Base-by-base conservation (phyloP, 2,888 invertebrate genomes). In the Malacosoma neustria region DNA sequence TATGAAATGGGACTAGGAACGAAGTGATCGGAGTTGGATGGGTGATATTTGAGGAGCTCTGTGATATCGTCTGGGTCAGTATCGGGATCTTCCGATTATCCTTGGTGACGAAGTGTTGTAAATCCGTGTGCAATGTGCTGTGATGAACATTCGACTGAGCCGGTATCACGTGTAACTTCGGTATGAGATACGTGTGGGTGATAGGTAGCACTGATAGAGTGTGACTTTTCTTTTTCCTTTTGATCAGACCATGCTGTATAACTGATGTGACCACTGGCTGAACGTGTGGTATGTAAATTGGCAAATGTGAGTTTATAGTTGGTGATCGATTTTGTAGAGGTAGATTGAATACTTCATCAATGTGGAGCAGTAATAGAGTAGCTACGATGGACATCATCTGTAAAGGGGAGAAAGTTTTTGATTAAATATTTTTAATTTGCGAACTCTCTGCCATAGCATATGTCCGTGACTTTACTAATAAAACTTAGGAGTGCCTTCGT, bases 91-190 rank as follows among this genome's bases (percentile, higher is more conserved):
- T 59, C 0, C 54, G 39, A 34, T 66, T 61, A 15, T 68, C 51
- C 29, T 54, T 61, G 2, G 58, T 57, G 1, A 62, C 40, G 3
- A 63, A 46, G 14, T 62, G 69, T 12, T 61, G 55, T 0, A 59
- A 38, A 11, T 54, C 51, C 0, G 58, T 57, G 22, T 62, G 67
- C 3, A 63, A 41, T 0, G 63, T 39, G 29, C 53, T 64, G 30
- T 74, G 72, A n/a, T 61, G 59, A 1, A 66, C 47, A 13, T 68
- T 71, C 0, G 59, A 56, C 1, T 70, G 64, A 0, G 72, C 48
- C 1, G 80, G 80, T 42, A 81, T 61, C 1, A 80, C 72, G 29
- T 77, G 81, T 1, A 80, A 51, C 13, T 65, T 64, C 7, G 66
- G 69, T 9, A 72, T 38, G 0, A 66, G 41, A 11, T 65, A 42